Evolutionary conservation across 2,888 invertebrate species (phyloP).

Genomic region (Cephus rjabovi): DNA sequence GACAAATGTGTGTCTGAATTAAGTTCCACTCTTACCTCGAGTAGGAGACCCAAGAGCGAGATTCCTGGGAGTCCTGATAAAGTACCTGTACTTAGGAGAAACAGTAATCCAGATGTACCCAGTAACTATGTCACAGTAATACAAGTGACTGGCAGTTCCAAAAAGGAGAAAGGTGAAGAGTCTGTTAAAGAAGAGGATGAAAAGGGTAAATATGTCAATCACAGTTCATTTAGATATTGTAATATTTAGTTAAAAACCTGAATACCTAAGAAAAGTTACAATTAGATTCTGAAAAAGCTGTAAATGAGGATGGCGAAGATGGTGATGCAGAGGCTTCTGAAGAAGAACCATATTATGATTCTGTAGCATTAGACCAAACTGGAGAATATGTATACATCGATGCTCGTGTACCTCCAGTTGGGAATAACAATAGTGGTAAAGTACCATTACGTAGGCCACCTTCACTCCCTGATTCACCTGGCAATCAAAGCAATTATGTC

Average conservation of each 20-base stretch:
- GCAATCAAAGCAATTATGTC: slow-evolving; percentile 87
- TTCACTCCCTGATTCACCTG: slow-evolving; percentile 80
- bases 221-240: slow-evolving; percentile 10
- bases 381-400: slow-evolving; percentile 83
- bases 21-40: slow-evolving; percentile 58
- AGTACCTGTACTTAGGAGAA: slow-evolving; percentile 59
- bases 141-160: slow-evolving; percentile 81
- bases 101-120: slow-evolving; percentile 67
- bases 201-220: slow-evolving; percentile 56
- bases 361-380: slow-evolving; percentile 68
- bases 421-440: slow-evolving; percentile 50
- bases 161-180: slow-evolving; percentile 59
- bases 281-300: slow-evolving; percentile 59
- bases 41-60: slow-evolving; percentile 61
- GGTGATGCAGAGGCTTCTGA: slow-evolving; percentile 64
- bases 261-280: neutral
- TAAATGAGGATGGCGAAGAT: slow-evolving; percentile 62
- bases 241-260: neutral
- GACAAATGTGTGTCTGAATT: slow-evolving; percentile 66
- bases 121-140: slow-evolving; percentile 88
- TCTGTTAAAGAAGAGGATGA: slow-evolving; percentile 70
- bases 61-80: slow-evolving; percentile 62
- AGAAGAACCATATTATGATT: slow-evolving; percentile 70
- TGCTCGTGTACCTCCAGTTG: slow-evolving; percentile 69
- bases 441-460: slow-evolving; percentile 62